Evolutionary conservation across 2,113 vertebrate genomes (phyloP).

Genomic region (Struthidea cinerea): DNA sequence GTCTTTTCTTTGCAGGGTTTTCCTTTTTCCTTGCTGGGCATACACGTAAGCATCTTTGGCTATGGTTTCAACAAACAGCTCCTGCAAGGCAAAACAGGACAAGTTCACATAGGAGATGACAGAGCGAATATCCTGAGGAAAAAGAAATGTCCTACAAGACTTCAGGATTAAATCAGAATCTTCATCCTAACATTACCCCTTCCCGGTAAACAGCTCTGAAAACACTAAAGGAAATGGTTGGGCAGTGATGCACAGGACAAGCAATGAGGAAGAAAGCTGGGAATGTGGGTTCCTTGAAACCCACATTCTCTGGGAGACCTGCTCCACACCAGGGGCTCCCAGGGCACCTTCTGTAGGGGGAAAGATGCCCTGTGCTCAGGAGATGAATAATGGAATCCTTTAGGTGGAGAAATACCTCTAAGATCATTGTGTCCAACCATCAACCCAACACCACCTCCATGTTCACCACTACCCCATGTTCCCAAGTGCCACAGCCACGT

Average conservation of each 20-base stretch:
- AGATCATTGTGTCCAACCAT: neutral
- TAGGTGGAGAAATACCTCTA: neutral
- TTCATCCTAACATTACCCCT: neutral
- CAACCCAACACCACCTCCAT: neutral
- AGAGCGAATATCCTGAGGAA: neutral
- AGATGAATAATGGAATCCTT: neutral
- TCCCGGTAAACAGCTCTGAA: neutral
- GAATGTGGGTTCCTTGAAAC: rapidly evolving
- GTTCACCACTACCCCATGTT: neutral
- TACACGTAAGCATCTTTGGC: conserved; percentile 92
- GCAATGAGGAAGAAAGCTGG: rapidly evolving
- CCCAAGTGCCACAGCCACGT: neutral
- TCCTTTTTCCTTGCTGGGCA: conserved; percentile 92
- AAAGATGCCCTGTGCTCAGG: neutral
- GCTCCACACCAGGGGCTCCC: neutral
- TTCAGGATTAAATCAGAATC: neutral
- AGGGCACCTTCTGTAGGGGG: neutral
- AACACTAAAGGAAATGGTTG: neutral
- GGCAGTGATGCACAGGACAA: neutral
- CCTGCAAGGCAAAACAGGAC: conserved; percentile 66
- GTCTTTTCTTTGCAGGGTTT: conserved; percentile 96
- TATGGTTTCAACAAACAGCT: conserved; percentile 95
- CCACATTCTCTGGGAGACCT: rapidly evolving
- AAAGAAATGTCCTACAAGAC: neutral
- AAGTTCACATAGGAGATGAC: neutral